Conservation (phyloP, 1,140 invertebrate genomes). For the Idris sp. region DNA sequence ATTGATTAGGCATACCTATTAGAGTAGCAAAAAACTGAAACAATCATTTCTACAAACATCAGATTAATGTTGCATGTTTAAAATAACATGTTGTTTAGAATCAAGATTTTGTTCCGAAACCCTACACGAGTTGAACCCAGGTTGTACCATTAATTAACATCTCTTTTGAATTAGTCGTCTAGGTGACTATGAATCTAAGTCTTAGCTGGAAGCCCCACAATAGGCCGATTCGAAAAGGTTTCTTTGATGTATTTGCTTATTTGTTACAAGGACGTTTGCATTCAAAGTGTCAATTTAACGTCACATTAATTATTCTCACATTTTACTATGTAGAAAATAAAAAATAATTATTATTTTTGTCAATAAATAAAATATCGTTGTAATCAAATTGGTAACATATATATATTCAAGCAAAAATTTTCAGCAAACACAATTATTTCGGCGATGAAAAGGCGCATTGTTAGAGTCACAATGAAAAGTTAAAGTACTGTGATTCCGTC, state of each 20-base stretch:
- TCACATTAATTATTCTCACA: background rate
- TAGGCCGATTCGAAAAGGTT: conserved; percentile 55
- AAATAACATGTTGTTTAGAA: too few species aligned
- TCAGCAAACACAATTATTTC: conserved; percentile 21
- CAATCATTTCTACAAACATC: too few species aligned
- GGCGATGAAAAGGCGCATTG: conserved; percentile 11
- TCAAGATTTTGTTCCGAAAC: conserved; percentile 45
- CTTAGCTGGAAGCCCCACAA: conserved; percentile 51
- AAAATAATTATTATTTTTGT: too few species aligned
- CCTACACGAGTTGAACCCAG: conserved; percentile 30
- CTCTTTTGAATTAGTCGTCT: conserved; percentile 59
- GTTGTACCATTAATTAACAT: conserved; percentile 52
- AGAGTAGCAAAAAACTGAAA: too few species aligned
- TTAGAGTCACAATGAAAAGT: conserved; percentile 23
- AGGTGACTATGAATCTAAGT: conserved; percentile 43
- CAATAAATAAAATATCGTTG: too few species aligned
- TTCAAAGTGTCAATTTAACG: background rate
- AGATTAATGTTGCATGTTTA: too few species aligned
- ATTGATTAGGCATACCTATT: too few species aligned
- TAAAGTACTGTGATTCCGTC: conserved; percentile 11
- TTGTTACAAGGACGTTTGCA: conserved; percentile 55
- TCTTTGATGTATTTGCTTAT: conserved; percentile 56
- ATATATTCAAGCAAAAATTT: too few species aligned
- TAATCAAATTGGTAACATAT: background rate
- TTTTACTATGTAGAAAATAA: too few species aligned